Evolutionary conservation across 2,797 vertebrate species (phyloP), one percentile per base, ranked within the genome.

Genomic region (Chromobotia macracanthus): DNA sequence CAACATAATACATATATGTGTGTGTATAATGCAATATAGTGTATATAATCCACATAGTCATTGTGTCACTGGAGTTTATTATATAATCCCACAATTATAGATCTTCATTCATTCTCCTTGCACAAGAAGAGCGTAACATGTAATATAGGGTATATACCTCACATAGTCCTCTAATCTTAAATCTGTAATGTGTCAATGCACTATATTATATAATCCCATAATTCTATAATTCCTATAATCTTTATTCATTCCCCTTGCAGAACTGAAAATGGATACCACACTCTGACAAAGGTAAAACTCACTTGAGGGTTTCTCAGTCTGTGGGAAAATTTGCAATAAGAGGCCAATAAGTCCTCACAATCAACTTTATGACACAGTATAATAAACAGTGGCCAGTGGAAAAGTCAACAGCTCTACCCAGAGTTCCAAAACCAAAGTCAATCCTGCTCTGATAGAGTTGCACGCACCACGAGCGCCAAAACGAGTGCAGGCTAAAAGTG

Each of bases 211-310:
- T 65, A 55, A 55, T 69, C 61, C 66, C 48, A 48, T 3, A 51
- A 50, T 65, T 72, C 64, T 3, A 70, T n/a, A n/a, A n/a, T n/a
- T n/a, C n/a, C n/a, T n/a, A n/a, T n/a, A 0, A 21, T 25, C 82
- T 10, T 63, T 61, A 66, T 58, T 4, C 56, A 76, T 18, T 41
- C n/a, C 77, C 28, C 13, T 80, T 58, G 23, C 88, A 95, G 94
- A 79, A 55, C 87, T 79, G 94, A 95, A 76, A 95, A 92, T 51
- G 93, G 91, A 72, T 91, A 85, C 80, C 92, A 93, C 73, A 92
- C 92, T 13, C 77, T 93, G 58, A 84, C 80, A 48, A 92, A 89
- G 91, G 94, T 94, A 66, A 89, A 88, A 71, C 7, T 11, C 55
- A 35, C 31, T 18, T 15, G 10, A n/a, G 38, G 15, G 9, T 51